Evolutionary conservation across 1,140 invertebrate genomes (phyloP).

Genomic region (Formica selysi): DNA sequence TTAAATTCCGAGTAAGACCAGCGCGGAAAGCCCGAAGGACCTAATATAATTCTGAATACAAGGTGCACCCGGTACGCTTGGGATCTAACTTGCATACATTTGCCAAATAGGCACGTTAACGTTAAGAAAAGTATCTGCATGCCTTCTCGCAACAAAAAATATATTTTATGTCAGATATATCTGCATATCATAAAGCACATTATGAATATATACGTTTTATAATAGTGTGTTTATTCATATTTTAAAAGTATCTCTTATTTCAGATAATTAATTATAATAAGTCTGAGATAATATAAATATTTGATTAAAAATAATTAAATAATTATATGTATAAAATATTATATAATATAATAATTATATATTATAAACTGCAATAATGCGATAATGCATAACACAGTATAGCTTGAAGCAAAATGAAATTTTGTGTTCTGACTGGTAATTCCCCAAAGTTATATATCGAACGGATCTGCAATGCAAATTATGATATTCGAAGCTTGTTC

Average conservation of each 20-base stretch:
- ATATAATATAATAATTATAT: neutral
- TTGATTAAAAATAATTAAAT: neutral
- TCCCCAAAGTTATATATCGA: slow-evolving; percentile 59
- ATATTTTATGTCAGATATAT: slow-evolving; percentile 41
- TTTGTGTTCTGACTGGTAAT: slow-evolving; percentile 70
- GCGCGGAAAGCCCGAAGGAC: slow-evolving; percentile 71
- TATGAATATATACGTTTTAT: neutral
- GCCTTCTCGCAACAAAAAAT: slow-evolving; percentile 57
- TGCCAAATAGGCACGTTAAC: slow-evolving; percentile 77
- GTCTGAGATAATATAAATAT: neutral
- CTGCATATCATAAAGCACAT: neutral
- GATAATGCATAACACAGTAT: slow-evolving; percentile 8
- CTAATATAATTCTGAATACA: slow-evolving; percentile 79
- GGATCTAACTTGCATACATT: slow-evolving; percentile 77
- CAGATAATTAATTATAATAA: neutral
- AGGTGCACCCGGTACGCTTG: slow-evolving; percentile 70
- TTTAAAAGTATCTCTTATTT: slow-evolving; percentile 20
- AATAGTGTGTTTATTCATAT: neutral
- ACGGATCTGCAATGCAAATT: slow-evolving; percentile 72
- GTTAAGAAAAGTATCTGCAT: slow-evolving; percentile 72
- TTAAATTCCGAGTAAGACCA: slow-evolving; percentile 78
- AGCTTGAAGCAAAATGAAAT: slow-evolving; percentile 48
- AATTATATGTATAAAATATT: no score
- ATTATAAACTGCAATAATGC: neutral
- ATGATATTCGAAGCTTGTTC: slow-evolving; percentile 52